phyloP scores from a whole-genome alignment of 2,113 vertebrate genomes.

The Orycteropus afer region DNA sequence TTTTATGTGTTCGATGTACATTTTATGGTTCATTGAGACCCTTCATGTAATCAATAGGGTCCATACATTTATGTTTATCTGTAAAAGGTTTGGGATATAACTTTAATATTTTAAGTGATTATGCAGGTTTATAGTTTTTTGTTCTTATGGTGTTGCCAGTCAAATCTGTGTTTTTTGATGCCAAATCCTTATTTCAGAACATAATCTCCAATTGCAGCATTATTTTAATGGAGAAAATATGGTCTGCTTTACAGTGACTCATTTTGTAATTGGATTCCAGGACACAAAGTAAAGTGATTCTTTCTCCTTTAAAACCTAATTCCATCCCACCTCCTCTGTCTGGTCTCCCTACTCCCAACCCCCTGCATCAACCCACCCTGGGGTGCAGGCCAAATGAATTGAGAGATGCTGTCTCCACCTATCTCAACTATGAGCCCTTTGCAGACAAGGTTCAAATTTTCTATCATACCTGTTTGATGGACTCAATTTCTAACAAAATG shows the following conservation, averaged over 20 bases:
- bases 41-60: neutral
- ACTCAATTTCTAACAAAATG: neutral
- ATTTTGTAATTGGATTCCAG: neutral
- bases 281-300: neutral
- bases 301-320: conserved; percentile 30
- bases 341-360: neutral
- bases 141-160: neutral
- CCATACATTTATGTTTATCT: neutral
- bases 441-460: neutral
- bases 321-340: neutral
- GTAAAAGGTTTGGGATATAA: neutral
- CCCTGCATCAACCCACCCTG: neutral
- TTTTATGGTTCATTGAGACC: conserved; percentile 6
- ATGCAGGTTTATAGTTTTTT: conserved; percentile 38
- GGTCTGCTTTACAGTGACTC: neutral
- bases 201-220: neutral
- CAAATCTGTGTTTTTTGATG: neutral
- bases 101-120: conserved; percentile 50
- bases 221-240: conserved; percentile 38
- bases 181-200: conserved; percentile 12
- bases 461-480: neutral
- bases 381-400: neutral
- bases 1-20: neutral
- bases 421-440: neutral
- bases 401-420: neutral